These are phyloP conservation scores for Callosobruchus maculatus DNA, from an alignment of 2,888 invertebrate genomes.

Conservation along the genomic window DNA sequence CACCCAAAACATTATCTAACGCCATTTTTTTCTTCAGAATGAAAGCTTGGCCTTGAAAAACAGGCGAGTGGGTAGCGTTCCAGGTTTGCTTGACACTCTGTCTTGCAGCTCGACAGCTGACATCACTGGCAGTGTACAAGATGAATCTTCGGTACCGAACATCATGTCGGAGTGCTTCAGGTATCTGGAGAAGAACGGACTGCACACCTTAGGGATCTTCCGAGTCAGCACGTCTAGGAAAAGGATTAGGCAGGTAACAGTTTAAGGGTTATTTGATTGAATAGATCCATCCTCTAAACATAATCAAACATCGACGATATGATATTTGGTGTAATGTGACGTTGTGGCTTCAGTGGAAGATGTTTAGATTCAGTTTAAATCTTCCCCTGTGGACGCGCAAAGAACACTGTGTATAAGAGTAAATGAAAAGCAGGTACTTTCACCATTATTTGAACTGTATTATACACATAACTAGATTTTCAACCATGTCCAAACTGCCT, in stretches of 20 bases:
- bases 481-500: too few species aligned
- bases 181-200: slow-evolving; percentile 76
- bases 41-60: slow-evolving; percentile 61
- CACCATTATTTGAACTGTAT: too few species aligned
- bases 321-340: too few species aligned
- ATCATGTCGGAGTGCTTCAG: slow-evolving; percentile 77
- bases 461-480: too few species aligned
- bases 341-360: too few species aligned
- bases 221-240: slow-evolving; percentile 90
- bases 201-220: slow-evolving; percentile 85
- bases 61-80: slow-evolving; percentile 54
- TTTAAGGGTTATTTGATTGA: slow-evolving; percentile 18
- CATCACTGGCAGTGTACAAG: slow-evolving; percentile 47
- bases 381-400: too few species aligned
- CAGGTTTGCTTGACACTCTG: slow-evolving; percentile 47
- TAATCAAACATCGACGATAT: too few species aligned
- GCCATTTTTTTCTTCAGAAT: slow-evolving; percentile 6
- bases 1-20: too few species aligned
- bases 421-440: too few species aligned
- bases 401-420: too few species aligned
- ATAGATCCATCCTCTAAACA: too few species aligned
- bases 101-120: slow-evolving; percentile 48
- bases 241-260: slow-evolving; percentile 77
- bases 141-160: slow-evolving; percentile 64
- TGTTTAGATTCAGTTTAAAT: too few species aligned